A percentile compares a stretch with the other conserved stretches of the same genome.
These are phyloP conservation scores for Indri indri DNA, from an alignment of 2,113 vertebrate genomes.

Conservation along the genomic window DNA sequence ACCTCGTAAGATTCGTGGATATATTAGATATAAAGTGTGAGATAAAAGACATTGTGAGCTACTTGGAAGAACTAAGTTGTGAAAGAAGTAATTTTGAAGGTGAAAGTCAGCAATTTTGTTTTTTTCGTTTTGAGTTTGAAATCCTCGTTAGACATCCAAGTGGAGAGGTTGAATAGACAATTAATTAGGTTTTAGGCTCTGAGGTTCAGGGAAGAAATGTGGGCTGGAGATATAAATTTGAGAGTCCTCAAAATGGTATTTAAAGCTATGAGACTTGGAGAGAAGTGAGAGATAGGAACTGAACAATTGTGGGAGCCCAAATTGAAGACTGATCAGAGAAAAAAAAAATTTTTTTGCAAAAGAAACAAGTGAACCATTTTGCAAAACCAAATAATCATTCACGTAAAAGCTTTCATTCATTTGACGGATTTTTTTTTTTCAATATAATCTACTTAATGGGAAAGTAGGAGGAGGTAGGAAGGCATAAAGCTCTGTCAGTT, in stretches of 20 bases:
- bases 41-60: background rate
- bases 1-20: background rate
- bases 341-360: background rate
- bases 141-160: background rate
- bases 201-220: background rate
- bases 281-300: background rate
- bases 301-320: background rate
- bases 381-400: background rate
- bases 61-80: background rate
- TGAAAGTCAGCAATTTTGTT: background rate
- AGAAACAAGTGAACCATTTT: background rate
- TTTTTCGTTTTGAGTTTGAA: background rate
- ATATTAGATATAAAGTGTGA: background rate
- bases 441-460: slow-evolving; percentile 12
- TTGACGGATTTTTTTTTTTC: background rate
- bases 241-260: background rate
- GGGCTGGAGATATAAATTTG: background rate
- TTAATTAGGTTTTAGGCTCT: slow-evolving; percentile 4
- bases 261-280: background rate
- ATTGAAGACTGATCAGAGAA: background rate
- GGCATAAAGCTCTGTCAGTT: background rate
- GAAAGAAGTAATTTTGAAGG: slow-evolving; percentile 10
- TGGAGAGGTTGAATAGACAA: background rate
- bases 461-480: background rate
- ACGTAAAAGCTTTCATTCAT: slow-evolving; percentile 11